These are phyloP conservation scores for Hyposoter didymator DNA, from an alignment of 2,888 invertebrate species.

Conservation along the genomic window DNA sequence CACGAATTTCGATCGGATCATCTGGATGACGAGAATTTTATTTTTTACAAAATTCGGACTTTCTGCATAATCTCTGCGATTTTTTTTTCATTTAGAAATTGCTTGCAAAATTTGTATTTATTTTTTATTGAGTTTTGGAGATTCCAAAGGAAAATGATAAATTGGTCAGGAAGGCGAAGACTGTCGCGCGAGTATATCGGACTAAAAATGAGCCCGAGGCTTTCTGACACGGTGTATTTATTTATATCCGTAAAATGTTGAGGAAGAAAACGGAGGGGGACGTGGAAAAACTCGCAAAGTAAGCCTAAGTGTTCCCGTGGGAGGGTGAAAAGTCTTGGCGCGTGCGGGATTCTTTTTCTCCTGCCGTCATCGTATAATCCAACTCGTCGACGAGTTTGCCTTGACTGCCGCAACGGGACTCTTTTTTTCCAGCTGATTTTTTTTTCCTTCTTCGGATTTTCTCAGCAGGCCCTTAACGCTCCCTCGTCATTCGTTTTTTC, in stretches of 20 bases:
- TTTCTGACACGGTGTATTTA: not conserved
- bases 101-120: slow-evolving; percentile 15
- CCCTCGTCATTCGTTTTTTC: not conserved
- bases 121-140: not conserved
- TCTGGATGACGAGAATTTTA: not conserved
- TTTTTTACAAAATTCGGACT: not conserved
- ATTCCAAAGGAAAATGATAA: slow-evolving; percentile 34
- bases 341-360: slow-evolving; percentile 55
- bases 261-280: slow-evolving; percentile 40
- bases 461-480: not conserved
- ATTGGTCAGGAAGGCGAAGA: slow-evolving; percentile 21
- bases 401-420: slow-evolving; percentile 65
- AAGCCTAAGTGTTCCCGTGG: slow-evolving; percentile 65
- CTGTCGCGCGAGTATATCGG: slow-evolving; percentile 30
- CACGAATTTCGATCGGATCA: not conserved
- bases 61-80: not conserved
- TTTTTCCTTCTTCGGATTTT: not conserved
- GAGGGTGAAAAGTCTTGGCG: slow-evolving; percentile 54
- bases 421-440: slow-evolving; percentile 23
- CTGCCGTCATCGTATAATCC: slow-evolving; percentile 44
- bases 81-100: no score
- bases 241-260: slow-evolving; percentile 18
- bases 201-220: slow-evolving; percentile 35
- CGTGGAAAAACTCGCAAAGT: slow-evolving; percentile 64
- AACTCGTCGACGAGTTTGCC: slow-evolving; percentile 61